These are phyloP conservation scores for Pristionchus pacificus DNA, from an alignment of 1,140 invertebrate genomes.

Conservation along the genomic window DNA sequence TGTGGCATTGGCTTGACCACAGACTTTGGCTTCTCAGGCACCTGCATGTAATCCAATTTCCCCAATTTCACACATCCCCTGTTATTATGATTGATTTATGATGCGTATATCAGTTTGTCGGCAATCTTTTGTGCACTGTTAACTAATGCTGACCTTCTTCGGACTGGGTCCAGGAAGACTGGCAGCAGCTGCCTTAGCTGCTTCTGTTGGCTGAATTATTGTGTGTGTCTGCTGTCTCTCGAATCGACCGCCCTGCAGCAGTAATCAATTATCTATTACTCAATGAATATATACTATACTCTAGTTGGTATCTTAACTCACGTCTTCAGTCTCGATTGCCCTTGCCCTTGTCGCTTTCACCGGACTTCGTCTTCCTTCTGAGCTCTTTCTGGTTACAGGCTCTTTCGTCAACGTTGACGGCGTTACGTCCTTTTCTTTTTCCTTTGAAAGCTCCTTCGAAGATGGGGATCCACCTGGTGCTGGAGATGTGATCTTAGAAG, in stretches of 20 bases:
- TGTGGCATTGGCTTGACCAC: conserved; percentile 54
- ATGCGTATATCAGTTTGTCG: background rate
- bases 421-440: too few species aligned
- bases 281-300: too few species aligned
- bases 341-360: background rate
- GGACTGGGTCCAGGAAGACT: conserved; percentile 5
- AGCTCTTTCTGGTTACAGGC: conserved; percentile 11
- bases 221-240: conserved; percentile 49
- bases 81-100: too few species aligned
- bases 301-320: too few species aligned
- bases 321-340: conserved; percentile 24
- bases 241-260: conserved; percentile 16
- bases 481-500: too few species aligned
- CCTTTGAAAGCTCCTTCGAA: too few species aligned
- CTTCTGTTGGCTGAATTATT: conserved; percentile 38
- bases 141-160: conserved; percentile 20
- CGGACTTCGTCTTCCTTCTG: conserved; percentile 13
- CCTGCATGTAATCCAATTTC: too few species aligned
- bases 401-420: conserved; percentile 21
- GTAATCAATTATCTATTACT: too few species aligned
- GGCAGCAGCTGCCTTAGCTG: conserved; percentile 4
- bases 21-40: conserved; percentile 42
- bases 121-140: background rate
- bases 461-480: too few species aligned
- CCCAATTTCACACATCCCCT: too few species aligned